phyloP scores from a whole-genome alignment of 2,888 invertebrate genomes.

The Tuberolachnus salignus region DNA sequence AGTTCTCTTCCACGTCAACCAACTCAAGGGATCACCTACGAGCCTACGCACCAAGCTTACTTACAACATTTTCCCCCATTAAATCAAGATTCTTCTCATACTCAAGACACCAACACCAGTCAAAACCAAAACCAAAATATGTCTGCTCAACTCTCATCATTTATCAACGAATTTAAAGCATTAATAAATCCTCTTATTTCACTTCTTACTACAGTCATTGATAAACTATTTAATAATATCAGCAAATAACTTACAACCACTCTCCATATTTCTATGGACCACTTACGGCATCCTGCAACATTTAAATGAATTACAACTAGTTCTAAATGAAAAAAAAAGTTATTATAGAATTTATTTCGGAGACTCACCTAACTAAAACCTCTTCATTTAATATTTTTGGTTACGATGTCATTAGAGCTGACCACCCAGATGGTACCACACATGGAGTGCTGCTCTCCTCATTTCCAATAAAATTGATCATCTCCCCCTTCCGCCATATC shows the following conservation, averaged over 20 bases:
- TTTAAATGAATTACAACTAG: constrained; percentile 20
- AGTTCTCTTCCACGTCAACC: not conserved
- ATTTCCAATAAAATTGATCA: no score
- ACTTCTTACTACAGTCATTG: constrained; percentile 25
- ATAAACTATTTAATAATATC: not conserved
- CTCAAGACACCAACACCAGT: constrained; percentile 1
- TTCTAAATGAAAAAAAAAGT: constrained; percentile 11
- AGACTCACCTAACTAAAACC: constrained; percentile 20
- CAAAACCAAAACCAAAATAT: not conserved
- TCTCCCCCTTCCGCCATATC: no score
- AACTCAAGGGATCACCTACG: not conserved
- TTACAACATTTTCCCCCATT: constrained; percentile 15
- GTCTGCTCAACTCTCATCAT: constrained; percentile 22
- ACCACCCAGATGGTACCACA: no score
- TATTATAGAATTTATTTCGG: not conserved
- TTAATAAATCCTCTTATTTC: constrained; percentile 16
- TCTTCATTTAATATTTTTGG: no score
- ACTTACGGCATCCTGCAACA: constrained; percentile 3
- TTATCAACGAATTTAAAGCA: constrained; percentile 28
- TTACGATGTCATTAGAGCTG: no score
- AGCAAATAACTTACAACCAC: constrained; percentile 5
- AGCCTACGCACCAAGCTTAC: constrained; percentile 8
- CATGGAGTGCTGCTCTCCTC: no score
- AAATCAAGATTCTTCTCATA: constrained; percentile 5
- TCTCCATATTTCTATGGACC: constrained; percentile 7